Percentiles rank a stretch among this genome's conserved stretches.
Evolutionary conservation across 2,888 invertebrate genomes (phyloP).

Genomic region (Orthosia incerta): DNA sequence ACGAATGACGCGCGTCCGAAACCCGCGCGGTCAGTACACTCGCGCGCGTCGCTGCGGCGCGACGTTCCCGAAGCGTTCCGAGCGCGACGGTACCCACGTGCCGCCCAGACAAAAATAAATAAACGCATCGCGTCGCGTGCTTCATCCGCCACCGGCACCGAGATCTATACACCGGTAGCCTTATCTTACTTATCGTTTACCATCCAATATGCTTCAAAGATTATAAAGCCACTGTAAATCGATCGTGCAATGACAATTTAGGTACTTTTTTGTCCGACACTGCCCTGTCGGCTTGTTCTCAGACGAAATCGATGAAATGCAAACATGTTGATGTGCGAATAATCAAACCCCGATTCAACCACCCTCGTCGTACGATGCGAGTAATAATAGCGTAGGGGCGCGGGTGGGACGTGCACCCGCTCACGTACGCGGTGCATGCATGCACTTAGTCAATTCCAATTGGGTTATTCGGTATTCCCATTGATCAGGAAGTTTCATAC

Average conservation of each 20-base stretch:
- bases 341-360: slow-evolving; percentile 85
- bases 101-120: slow-evolving; percentile 78
- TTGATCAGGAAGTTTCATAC: slow-evolving; percentile 54
- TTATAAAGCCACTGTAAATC: slow-evolving; percentile 40
- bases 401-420: slow-evolving; percentile 78
- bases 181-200: slow-evolving; percentile 50
- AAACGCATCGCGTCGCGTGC: slow-evolving; percentile 70
- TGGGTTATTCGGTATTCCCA: slow-evolving; percentile 68
- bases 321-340: slow-evolving; percentile 89
- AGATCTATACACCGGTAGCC: slow-evolving; percentile 48
- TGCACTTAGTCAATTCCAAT: slow-evolving; percentile 73
- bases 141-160: slow-evolving; percentile 29
- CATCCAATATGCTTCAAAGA: slow-evolving; percentile 40
- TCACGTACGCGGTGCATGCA: slow-evolving; percentile 78
- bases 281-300: slow-evolving; percentile 62
- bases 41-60: slow-evolving; percentile 84
- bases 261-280: slow-evolving; percentile 24
- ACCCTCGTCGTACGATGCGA: slow-evolving; percentile 76
- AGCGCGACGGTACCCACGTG: slow-evolving; percentile 80
- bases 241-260: slow-evolving; percentile 4
- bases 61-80: slow-evolving; percentile 74
- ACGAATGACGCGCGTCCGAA: slow-evolving; percentile 79
- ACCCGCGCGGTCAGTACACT: slow-evolving; percentile 87
- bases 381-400: slow-evolving; percentile 84
- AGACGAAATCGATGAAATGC: slow-evolving; percentile 86